Evolutionary conservation across 2,888 invertebrate species (phyloP), one percentile per base, ranked within the genome.

Genomic region (Drosophila diplacantha): DNA sequence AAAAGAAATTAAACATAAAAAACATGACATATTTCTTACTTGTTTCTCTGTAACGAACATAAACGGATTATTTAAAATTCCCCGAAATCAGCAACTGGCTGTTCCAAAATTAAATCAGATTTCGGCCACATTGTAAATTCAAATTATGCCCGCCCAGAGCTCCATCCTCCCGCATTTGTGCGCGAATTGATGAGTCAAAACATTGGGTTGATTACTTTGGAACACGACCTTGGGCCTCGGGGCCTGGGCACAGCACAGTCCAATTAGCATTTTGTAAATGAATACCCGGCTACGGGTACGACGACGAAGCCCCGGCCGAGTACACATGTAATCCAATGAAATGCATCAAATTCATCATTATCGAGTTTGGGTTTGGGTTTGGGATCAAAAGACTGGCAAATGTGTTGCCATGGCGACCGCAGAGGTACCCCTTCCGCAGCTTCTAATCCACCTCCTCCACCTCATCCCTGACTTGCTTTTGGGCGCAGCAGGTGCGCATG

Each of bases 251-350:
- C 31, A 35, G 39, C 49, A 50, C 39, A 51, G 54, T 55, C 71
- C 73, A 78, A 75, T 78, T 78, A 75, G 75, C 75, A 64, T 72
- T 72, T 69, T 56, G 62, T 54, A 67, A 67, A 67, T 62, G 57
- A 65, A 74, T 66, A 76, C 52, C 44, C 52, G 26, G 20, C 44
- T 1, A 14, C 29, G 29, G 0, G n/a, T n/a, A n/a, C 44, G 14
- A 12, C 16, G 18, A 18, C 31, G 46, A 24, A 72, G 39, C 39
- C 31, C 22, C 52, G 20, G 37, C 49, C 49, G 38, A 31, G 54
- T 55, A 68, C 72, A 54, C 60, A 56, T 71, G 64, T 69, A 79
- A 75, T 75, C 79, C 67, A 71, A 79, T 73, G 69, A 63, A 70
- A 73, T 67, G 64, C 71, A 55, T 65, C 58, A 59, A 67, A 72